Evolutionary conservation across 2,113 vertebrate genomes (phyloP), one percentile per base, ranked within the genome.

Genomic region (Paracanthobrama guichenoti): DNA sequence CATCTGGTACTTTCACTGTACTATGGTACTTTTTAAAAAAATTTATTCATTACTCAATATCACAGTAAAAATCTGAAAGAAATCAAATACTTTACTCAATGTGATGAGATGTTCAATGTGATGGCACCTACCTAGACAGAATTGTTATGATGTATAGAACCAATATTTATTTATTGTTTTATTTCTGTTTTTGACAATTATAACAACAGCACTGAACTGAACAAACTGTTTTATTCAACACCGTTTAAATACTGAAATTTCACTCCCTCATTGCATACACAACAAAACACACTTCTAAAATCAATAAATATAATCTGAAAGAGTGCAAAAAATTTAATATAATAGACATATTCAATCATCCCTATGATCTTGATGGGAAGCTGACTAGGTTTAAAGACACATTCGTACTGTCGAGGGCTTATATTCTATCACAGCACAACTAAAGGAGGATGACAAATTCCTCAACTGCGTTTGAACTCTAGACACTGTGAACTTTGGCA

Each of bases 401-500:
- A 22, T 42, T 20, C 31, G 2, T 39, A 10, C 16, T 10, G 14
- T 10, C 64, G 14, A 69, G 31, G 12, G 66, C 35, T 69, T 42
- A 11, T 42, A n/a, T 42, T 69, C 20, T 10, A 31, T 69, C 74
- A 55, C 50, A n/a, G 4, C 14, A 7, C 28, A 79, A 62, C 3
- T 44, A 26, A 26, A 79, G 57, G 11, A 64, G 39, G 18, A 28
- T 20, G 59, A 26, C n/a, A 46, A 28, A 46, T 62, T 62, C 44
- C 59, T 64, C 24, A 48, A 12, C 18, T 4, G 44, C n/a, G 53
- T 3, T 3, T 64, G 62, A 79, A 76, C 75, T 77, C 46, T 71
- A 26, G 28, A 28, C 62, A 39, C 60, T 22, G n/a, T 84, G 75
- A 79, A 84, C 83, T 71, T 66, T 79, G n/a, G 26, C 75, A 77